These are phyloP conservation scores for Suricata suricatta DNA, from an alignment of 2,113 vertebrate species.

Conservation along the genomic window DNA sequence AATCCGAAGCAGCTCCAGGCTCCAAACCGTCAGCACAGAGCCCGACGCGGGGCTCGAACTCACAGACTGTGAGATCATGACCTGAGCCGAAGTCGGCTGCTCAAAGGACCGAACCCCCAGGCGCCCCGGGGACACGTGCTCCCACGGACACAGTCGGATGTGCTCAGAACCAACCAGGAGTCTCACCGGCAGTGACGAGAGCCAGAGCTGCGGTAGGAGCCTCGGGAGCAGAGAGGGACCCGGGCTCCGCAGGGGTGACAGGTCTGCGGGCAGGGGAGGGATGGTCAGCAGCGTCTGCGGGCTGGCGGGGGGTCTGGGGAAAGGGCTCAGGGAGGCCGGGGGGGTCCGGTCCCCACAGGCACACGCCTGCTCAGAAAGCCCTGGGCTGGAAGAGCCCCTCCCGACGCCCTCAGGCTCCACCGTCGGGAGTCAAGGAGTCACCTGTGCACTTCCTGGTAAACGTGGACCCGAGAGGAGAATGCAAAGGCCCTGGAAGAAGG, in stretches of 20 bases:
- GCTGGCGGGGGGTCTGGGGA: background rate
- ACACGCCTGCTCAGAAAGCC: conserved; percentile 41
- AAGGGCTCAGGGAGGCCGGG: background rate
- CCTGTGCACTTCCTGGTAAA: background rate
- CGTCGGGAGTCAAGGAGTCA: background rate
- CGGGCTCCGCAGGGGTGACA: background rate
- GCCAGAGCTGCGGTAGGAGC: background rate
- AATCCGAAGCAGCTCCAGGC: too few relatives aligned
- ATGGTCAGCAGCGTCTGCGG: accelerated
- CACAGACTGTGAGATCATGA: too few relatives aligned
- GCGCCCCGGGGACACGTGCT: background rate
- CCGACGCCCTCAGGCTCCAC: background rate
- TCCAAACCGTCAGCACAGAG: too few relatives aligned
- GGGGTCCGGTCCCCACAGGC: background rate
- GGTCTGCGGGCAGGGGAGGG: background rate
- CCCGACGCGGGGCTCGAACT: too few relatives aligned
- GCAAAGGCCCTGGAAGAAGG: background rate
- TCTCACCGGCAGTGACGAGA: background rate
- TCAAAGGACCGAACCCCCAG: too few relatives aligned
- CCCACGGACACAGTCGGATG: too few relatives aligned
- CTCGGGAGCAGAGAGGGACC: background rate
- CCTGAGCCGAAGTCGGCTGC: too few relatives aligned
- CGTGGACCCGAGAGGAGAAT: background rate
- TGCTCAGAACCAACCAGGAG: background rate
- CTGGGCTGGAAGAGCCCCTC: background rate